Evolutionary conservation across 2,113 vertebrate species (phyloP).

Genomic region (Pseudorasbora parva): DNA sequence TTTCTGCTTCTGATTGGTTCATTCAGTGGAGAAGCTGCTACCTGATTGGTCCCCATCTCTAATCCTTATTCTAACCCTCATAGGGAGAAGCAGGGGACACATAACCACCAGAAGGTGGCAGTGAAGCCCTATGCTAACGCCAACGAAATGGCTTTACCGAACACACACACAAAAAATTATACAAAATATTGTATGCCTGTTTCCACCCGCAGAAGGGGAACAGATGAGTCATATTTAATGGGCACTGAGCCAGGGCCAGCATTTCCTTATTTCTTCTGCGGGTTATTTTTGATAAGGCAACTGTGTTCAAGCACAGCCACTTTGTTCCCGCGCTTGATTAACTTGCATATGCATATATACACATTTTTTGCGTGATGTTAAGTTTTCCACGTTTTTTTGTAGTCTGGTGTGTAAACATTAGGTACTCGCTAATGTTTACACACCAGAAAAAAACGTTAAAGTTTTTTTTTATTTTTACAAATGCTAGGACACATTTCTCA

Average conservation of each 20-base stretch:
- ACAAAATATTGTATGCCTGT: not conserved
- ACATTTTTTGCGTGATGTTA: too few relatives aligned
- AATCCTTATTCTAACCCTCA: not conserved
- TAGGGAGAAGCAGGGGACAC: not conserved
- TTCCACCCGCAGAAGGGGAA: not conserved
- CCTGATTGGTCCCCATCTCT: not conserved
- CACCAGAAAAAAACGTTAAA: too few relatives aligned
- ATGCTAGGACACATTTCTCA: too few relatives aligned
- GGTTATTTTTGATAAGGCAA: slow-evolving; percentile 9
- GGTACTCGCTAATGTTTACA: too few relatives aligned
- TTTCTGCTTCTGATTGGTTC: not conserved
- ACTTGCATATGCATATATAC: too few relatives aligned
- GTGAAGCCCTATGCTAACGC: not conserved
- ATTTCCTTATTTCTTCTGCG: not conserved
- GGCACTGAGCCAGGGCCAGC: not conserved
- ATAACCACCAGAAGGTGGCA: slow-evolving; percentile 13
- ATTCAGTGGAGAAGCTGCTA: not conserved
- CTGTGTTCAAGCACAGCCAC: not conserved
- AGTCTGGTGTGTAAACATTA: not conserved
- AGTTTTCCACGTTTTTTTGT: too few relatives aligned
- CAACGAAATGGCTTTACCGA: not conserved
- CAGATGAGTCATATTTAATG: not conserved
- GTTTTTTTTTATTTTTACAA: too few relatives aligned
- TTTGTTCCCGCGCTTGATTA: too few relatives aligned
- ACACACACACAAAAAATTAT: not conserved